Percentiles rank a stretch among this genome's conserved stretches.
phyloP scores from a whole-genome alignment of 2,113 vertebrate species.

The Platichthys flesus region DNA sequence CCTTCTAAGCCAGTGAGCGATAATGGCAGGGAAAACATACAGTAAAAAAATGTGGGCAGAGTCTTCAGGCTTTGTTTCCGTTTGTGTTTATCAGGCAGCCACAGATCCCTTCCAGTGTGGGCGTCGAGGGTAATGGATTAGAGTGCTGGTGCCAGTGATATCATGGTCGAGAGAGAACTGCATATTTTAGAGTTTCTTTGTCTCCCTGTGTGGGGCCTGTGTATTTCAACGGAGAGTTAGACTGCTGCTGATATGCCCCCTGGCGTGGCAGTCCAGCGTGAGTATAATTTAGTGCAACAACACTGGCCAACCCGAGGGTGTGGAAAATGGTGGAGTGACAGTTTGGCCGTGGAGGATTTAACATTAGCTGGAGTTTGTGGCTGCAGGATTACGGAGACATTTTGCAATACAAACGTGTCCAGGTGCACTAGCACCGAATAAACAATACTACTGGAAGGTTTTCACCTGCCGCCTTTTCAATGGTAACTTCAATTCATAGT shows the following conservation, averaged over 20 bases:
- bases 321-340: conserved; percentile 42
- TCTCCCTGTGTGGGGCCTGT: conserved; percentile 65
- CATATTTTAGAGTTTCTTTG: conserved; percentile 73
- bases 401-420: conserved; percentile 20
- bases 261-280: conserved; percentile 59
- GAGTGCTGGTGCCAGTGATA: conserved; percentile 72
- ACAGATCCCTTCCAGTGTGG: conserved; percentile 78
- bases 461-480: too few relatives aligned
- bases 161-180: conserved; percentile 69
- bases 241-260: conserved; percentile 64
- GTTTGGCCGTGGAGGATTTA: conserved; percentile 49
- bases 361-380: conserved; percentile 4
- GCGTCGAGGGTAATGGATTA: conserved; percentile 81
- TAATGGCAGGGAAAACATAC: conserved; percentile 64
- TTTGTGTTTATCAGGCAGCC: conserved; percentile 79
- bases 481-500: neutral
- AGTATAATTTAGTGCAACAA: conserved; percentile 62
- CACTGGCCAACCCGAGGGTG: conserved; percentile 49
- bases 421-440: conserved; percentile 25
- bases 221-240: conserved; percentile 49
- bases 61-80: conserved; percentile 74
- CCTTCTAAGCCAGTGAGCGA: conserved; percentile 33
- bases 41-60: conserved; percentile 72
- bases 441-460: conserved; percentile 5
- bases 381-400: conserved; percentile 29